These are phyloP conservation scores for Indicator maculatus DNA, from an alignment of 2,113 vertebrate species.

Conservation along the genomic window DNA sequence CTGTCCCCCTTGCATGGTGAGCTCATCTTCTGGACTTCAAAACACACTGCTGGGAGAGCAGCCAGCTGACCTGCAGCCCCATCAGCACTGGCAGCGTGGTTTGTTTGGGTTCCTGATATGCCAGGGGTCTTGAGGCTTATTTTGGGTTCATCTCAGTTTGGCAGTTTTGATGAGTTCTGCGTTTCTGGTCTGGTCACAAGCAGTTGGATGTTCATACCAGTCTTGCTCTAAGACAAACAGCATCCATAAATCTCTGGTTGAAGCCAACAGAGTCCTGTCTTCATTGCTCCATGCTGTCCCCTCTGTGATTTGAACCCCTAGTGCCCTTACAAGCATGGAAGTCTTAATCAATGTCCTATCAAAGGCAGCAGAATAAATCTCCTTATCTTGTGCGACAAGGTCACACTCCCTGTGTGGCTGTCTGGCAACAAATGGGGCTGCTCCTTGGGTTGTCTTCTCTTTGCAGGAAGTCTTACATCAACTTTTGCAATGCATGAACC, in stretches of 20 bases:
- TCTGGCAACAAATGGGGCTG: neutral
- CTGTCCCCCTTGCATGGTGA: neutral
- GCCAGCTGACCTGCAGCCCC: constrained; percentile 13
- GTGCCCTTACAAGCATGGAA: neutral
- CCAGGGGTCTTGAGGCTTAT: constrained; percentile 38
- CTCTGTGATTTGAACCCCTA: neutral
- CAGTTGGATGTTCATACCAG: neutral
- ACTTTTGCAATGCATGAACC: neutral
- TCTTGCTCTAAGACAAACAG: constrained; percentile 26
- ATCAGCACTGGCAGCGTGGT: neutral
- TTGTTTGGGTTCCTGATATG: constrained; percentile 55
- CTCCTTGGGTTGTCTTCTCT: constrained; percentile 15
- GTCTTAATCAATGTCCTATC: neutral
- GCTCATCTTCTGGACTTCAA: neutral
- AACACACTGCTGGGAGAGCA: constrained; percentile 21
- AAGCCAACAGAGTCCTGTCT: neutral
- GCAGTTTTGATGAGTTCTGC: constrained; percentile 12
- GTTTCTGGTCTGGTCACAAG: constrained; percentile 5
- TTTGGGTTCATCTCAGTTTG: constrained; percentile 29
- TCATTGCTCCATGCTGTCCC: neutral
- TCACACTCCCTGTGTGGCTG: neutral
- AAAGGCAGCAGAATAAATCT: constrained; percentile 54
- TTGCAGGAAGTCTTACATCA: constrained; percentile 63
- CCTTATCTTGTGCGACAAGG: neutral
- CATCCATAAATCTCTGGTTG: constrained; percentile 17